Base-by-base conservation (phyloP, 2,113 vertebrate species). In the Hippocampus zosterae region DNA sequence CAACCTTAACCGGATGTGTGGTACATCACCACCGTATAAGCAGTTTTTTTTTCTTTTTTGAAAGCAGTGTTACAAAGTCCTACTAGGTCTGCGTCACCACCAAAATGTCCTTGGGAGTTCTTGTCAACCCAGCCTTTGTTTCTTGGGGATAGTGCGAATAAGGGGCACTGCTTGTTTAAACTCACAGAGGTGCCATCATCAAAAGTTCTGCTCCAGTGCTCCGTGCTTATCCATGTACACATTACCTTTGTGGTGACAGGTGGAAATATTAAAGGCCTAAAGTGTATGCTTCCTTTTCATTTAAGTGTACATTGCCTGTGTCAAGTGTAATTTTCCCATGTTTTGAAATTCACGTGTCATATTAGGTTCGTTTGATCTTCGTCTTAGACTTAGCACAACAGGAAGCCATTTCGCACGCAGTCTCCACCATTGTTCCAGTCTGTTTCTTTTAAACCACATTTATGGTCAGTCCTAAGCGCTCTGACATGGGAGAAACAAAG, bases 371-470 rank as follows among this genome's bases (percentile, higher is more conserved):
- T 82, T 76, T 81, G 70, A 81, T 81, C 81, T 70, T 63, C 71
- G 80, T 79, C 78, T 85, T 73, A 82, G 65, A 87, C 79, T 68
- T 81, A 73, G 81, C 79, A 56, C 85, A 85, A 88, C 87, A 92
- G 89, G 84, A 92, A 90, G 81, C 76, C 68, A 77, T 86, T 88
- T 86, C 86, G 73, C 83, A 83, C 68, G 71, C 69, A 67, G 73
- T 86, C 75, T 60, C 71, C 70, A 50, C 80, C 81, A 85, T 88
- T 88, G 85, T 91, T 87, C 76, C 78, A 84, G 77, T 83, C 77
- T 72, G 83, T 85, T 87, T 83, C 83, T 84, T 83, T 88, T 80
- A 82, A 76, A 88, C 81, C 77, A 70, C 78, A 83, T 87, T 88
- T 87, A 89, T 87, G 70, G 68, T 74, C 76, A 74, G 62, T 76